These are phyloP conservation scores for Blastobasis adustella DNA, from an alignment of 2,888 invertebrate species.

Conservation along the genomic window DNA sequence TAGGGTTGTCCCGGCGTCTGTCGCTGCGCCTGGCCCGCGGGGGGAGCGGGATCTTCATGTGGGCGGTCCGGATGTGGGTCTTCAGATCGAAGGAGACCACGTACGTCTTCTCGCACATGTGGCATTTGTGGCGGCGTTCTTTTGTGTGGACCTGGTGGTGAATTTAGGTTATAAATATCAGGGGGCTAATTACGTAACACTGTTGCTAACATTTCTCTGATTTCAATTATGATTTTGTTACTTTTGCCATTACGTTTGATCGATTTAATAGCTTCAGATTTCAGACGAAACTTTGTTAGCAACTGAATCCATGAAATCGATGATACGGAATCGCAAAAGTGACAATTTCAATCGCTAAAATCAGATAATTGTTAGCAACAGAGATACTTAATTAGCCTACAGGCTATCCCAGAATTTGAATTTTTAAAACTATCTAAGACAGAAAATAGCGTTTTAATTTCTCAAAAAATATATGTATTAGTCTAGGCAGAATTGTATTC, in stretches of 20 bases:
- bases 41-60: constrained; percentile 31
- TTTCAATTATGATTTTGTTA: not conserved
- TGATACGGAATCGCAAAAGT: no score
- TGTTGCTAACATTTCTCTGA: not conserved
- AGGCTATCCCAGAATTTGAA: no score
- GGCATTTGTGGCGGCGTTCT: constrained; percentile 29
- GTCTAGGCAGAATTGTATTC: no score
- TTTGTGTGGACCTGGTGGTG: constrained; percentile 32
- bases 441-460: no score
- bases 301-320: no score
- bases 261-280: not conserved
- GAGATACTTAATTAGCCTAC: no score
- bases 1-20: not conserved
- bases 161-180: not conserved
- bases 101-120: constrained; percentile 22
- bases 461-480: no score
- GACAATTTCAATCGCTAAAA: no score
- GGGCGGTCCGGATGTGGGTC: constrained; percentile 30
- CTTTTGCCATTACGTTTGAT: not conserved
- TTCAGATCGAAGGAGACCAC: constrained; percentile 32
- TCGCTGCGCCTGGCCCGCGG: constrained; percentile 17
- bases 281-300: no score
- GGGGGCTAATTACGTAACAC: not conserved
- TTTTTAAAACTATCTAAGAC: no score
- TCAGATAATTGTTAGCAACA: no score